These are phyloP conservation scores for Dorcus hopei DNA, from an alignment of 2,888 invertebrate species.

Conservation along the genomic window DNA sequence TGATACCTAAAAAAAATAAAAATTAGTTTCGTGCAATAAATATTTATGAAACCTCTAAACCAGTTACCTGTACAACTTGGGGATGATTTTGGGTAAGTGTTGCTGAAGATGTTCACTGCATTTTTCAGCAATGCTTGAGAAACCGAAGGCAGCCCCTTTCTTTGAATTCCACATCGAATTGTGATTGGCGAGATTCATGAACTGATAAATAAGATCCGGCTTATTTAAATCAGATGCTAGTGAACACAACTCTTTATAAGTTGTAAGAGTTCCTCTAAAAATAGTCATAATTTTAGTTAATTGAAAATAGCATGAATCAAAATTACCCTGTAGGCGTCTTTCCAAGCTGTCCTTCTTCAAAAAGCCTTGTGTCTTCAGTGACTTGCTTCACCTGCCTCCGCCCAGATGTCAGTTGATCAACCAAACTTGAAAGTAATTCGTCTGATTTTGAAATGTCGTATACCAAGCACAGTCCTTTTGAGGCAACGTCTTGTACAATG, in stretches of 20 bases:
- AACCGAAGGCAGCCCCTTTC: conserved; percentile 92
- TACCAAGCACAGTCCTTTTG: conserved; percentile 85
- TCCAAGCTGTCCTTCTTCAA: conserved; percentile 84
- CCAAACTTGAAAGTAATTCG: conserved; percentile 71
- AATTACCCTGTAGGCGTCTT: conserved; percentile 80
- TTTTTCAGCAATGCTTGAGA: conserved; percentile 79
- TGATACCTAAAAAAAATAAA: conserved; percentile 62
- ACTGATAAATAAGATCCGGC: conserved; percentile 92
- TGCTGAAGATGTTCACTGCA: conserved; percentile 81
- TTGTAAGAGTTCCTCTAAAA: conserved; percentile 79
- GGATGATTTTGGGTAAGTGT: conserved; percentile 81
- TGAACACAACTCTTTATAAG: conserved; percentile 92
- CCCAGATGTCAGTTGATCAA: conserved; percentile 80
- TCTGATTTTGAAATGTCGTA: conserved; percentile 77
- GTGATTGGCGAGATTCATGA: conserved; percentile 93
- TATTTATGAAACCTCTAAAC: too few species aligned
- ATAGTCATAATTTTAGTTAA: background rate
- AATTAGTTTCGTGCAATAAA: too few species aligned
- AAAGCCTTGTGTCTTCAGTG: conserved; percentile 77
- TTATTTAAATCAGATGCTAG: conserved; percentile 92
- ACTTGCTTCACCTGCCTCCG: conserved; percentile 72
- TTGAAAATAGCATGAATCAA: conserved; percentile 5
- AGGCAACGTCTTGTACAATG: conserved; percentile 89
- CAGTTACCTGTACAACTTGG: conserved; percentile 63
- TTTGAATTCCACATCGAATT: conserved; percentile 94